Percentiles rank a stretch among this genome's conserved stretches.
These are phyloP conservation scores for Pogonophryne albipinna DNA, from an alignment of 2,797 vertebrate genomes.

Conservation along the genomic window DNA sequence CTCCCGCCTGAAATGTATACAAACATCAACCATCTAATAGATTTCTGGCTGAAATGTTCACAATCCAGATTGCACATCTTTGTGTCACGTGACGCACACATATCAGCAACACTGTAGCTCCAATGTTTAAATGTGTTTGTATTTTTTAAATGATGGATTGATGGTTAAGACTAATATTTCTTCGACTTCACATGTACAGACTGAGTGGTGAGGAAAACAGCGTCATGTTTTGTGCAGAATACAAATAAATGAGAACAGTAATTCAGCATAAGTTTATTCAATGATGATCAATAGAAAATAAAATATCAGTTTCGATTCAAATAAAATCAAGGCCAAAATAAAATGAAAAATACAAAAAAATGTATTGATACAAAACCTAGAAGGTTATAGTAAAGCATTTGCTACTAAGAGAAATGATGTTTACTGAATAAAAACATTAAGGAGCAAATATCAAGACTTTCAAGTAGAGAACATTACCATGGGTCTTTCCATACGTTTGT, in stretches of 20 bases:
- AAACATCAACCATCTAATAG: background rate
- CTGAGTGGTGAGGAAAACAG: background rate
- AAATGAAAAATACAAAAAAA: conserved; percentile 85
- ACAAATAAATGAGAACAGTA: conserved; percentile 54
- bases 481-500: conserved; percentile 83
- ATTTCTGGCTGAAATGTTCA: background rate
- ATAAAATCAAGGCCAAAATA: conserved; percentile 84
- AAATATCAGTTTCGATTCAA: conserved; percentile 81
- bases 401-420: conserved; percentile 85
- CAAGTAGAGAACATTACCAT: conserved; percentile 87
- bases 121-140: conserved; percentile 14
- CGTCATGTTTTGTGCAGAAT: background rate
- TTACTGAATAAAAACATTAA: conserved; percentile 85
- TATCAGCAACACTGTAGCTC: background rate
- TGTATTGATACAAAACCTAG: conserved; percentile 86
- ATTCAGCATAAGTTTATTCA: conserved; percentile 86
- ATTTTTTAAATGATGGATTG: conserved; percentile 8
- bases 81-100: background rate
- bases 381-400: conserved; percentile 84
- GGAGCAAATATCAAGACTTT: conserved; percentile 86
- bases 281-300: conserved; percentile 88
- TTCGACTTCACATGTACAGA: background rate
- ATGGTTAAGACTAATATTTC: background rate
- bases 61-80: background rate
- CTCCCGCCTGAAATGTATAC: conserved; percentile 59